These are phyloP conservation scores for Operophtera brumata DNA, from an alignment of 2,888 invertebrate genomes.

Conservation along the genomic window DNA sequence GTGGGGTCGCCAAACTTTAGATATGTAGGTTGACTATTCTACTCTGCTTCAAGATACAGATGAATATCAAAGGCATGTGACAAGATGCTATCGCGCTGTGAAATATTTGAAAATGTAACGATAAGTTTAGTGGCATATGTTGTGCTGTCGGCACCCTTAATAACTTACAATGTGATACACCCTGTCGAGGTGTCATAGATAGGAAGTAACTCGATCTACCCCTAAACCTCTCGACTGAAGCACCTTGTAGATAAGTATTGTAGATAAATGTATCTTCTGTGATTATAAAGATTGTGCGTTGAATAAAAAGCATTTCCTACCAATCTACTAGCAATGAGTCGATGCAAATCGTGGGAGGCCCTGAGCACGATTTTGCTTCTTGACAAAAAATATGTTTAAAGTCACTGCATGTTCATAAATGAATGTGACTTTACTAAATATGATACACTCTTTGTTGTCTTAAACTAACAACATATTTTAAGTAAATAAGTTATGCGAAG, in stretches of 20 bases:
- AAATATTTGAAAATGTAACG: slow-evolving; percentile 7
- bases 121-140: slow-evolving; percentile 12
- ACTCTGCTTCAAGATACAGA: slow-evolving; percentile 47
- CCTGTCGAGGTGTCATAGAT: slow-evolving; percentile 12
- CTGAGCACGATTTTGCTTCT: slow-evolving; percentile 44
- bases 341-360: slow-evolving; percentile 55
- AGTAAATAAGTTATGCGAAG: slow-evolving; percentile 41
- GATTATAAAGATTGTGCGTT: slow-evolving; percentile 35
- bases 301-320: slow-evolving; percentile 43
- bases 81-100: slow-evolving; percentile 15
- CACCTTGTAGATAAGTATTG: slow-evolving; percentile 2
- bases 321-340: slow-evolving; percentile 36
- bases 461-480: slow-evolving; percentile 44
- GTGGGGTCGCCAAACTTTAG: slow-evolving; percentile 66
- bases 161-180: slow-evolving; percentile 17
- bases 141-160: slow-evolving; percentile 10
- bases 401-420: slow-evolving; percentile 56
- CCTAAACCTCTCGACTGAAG: slow-evolving; percentile 12
- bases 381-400: slow-evolving; percentile 56
- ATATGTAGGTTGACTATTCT: slow-evolving; percentile 59
- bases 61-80: slow-evolving; percentile 27
- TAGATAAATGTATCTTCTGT: slow-evolving; percentile 23
- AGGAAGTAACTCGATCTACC: slow-evolving; percentile 16
- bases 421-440: slow-evolving; percentile 62
- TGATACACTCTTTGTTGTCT: slow-evolving; percentile 58